Evolutionary conservation across 2,797 vertebrate species (phyloP).

Genomic region (Knipowitschia caucasica): DNA sequence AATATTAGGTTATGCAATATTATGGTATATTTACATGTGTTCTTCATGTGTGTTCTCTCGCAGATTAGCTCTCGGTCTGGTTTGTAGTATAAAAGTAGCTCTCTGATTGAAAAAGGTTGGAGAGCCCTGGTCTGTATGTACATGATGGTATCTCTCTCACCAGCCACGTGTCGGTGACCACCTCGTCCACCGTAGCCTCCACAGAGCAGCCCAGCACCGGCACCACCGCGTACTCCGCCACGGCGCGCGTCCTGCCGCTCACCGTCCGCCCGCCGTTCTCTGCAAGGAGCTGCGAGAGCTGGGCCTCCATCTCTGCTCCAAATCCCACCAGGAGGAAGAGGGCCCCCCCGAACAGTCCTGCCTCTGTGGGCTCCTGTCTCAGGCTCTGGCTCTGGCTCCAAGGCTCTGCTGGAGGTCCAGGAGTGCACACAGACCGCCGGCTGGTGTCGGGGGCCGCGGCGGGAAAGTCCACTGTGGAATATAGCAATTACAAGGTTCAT

Average conservation of each 20-base stretch:
- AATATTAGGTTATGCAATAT: too few species aligned
- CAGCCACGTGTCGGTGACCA: conserved; percentile 96
- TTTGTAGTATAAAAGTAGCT: too few species aligned
- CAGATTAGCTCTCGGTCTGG: too few species aligned
- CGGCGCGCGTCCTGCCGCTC: conserved; percentile 68
- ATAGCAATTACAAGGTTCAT: background rate
- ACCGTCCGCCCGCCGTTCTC: conserved; percentile 86
- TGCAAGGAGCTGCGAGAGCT: conserved; percentile 77
- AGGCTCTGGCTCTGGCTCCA: conserved; percentile 37
- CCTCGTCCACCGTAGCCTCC: conserved; percentile 88
- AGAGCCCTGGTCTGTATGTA: too few species aligned
- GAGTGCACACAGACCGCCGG: conserved; percentile 36
- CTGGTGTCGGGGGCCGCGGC: conserved; percentile 36
- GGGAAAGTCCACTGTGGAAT: conserved; percentile 70
- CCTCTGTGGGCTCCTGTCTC: conserved; percentile 64
- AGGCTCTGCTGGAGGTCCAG: conserved; percentile 45
- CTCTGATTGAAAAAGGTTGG: too few species aligned
- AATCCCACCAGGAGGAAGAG: conserved; percentile 88
- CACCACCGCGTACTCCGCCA: conserved; percentile 92
- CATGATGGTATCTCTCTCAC: conserved; percentile 83
- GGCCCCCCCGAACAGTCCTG: conserved; percentile 81
- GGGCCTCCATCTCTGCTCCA: conserved; percentile 78
- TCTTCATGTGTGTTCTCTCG: too few species aligned
- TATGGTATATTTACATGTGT: too few species aligned
- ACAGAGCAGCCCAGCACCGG: conserved; percentile 88